Base-by-base conservation (phyloP, 2,888 invertebrate species). In the Parnassius smintheus region DNA sequence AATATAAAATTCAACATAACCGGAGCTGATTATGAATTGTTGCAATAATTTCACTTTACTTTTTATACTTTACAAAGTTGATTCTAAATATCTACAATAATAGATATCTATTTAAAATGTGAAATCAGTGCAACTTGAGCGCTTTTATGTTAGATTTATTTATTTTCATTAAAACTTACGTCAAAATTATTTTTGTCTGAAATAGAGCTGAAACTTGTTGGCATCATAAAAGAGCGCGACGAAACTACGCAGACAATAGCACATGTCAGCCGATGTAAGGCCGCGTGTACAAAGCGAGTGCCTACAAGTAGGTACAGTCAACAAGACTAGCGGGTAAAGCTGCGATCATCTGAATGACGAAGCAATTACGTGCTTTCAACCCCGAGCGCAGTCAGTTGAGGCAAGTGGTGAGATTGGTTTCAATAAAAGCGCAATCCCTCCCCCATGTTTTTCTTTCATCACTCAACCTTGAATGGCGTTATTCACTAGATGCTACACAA, bases 361-460 rank as follows among this genome's bases (percentile, higher is more conserved):
- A 83, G 89, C 90, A 89, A 91, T 91, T 90, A 91, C 85, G 84
- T 82, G 83, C 86, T 85, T 88, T 88, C 84, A 88, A 80, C 83
- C 81, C 77, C 72, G 76, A 77, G 84, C 82, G 82, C 84, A 88
- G 87, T 84, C 84, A 85, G 85, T 76, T 82, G 83, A 78, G 83
- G 82, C 88, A 88, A 90, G 87, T 88, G 90, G 80, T 82, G 85
- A 86, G 90, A 91, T 91, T 87, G 89, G 88, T 90, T 89, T 87
- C 88, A 88, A 91, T 90, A 91, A 90, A 91, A 90, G 88, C 85
- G 81, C 88, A 88, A 80, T 80, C 83, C 85, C 86, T 79, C 85
- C 85, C 83, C 87, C 84, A 82, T 88, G 90, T 91, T 91, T 88
- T 90, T 89, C 90, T 90, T 90, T 90, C 88, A 88, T 88, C 89